A percentile compares a stretch with the other conserved stretches of the same genome.
Evolutionary conservation across 1,140 invertebrate species (phyloP).

Genomic region (Phocides pigmalion): DNA sequence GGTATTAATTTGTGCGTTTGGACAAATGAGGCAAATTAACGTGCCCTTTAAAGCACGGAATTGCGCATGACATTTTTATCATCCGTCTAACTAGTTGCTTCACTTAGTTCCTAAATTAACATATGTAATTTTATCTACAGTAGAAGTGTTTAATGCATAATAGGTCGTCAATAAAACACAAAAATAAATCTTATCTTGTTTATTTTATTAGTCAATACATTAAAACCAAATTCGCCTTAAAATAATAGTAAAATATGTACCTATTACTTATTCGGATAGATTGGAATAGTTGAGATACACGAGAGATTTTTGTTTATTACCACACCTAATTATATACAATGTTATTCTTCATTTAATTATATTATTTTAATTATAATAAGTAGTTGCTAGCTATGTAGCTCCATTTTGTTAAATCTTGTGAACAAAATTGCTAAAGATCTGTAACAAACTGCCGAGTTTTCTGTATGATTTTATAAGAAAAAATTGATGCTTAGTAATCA

Average conservation of each 20-base stretch:
- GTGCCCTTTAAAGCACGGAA: too few relatives aligned
- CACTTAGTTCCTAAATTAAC: too few relatives aligned
- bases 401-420: not conserved
- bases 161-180: not conserved
- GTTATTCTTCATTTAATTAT: not conserved
- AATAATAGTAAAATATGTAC: not conserved
- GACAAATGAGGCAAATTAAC: too few relatives aligned
- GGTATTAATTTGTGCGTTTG: too few relatives aligned
- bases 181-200: slow-evolving; percentile 6
- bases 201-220: slow-evolving; percentile 8
- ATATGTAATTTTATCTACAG: too few relatives aligned
- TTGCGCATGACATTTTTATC: too few relatives aligned
- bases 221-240: not conserved
- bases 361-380: not conserved
- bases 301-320: not conserved
- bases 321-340: not conserved
- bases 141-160: too few relatives aligned
- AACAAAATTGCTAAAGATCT: not conserved
- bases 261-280: not conserved
- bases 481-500: not conserved
- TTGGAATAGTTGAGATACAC: slow-evolving; percentile 2
- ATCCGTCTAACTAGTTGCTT: too few relatives aligned
- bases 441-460: not conserved
- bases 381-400: not conserved
- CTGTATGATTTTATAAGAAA: not conserved